phyloP scores from a whole-genome alignment of 1,140 invertebrate genomes.

The Microplitis demolitor region DNA sequence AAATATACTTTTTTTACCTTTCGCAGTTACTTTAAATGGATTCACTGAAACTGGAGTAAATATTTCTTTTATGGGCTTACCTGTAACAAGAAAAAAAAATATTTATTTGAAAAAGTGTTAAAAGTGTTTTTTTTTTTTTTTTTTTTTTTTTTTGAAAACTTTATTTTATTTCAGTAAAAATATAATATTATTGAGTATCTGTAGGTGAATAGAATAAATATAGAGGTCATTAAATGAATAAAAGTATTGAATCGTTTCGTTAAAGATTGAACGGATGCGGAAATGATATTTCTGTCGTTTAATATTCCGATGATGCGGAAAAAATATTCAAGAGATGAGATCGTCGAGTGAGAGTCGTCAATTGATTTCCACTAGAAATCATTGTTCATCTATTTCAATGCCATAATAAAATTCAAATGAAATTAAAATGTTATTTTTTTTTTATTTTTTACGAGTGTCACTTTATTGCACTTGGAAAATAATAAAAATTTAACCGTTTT shows the following conservation, averaged over 20 bases:
- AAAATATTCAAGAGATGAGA: slow-evolving; percentile 27
- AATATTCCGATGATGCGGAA: slow-evolving; percentile 40
- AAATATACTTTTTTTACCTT: no score
- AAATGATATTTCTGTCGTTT: slow-evolving; percentile 37
- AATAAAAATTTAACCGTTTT: no score
- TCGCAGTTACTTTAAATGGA: no score
- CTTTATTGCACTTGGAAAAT: no score
- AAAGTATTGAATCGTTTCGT: neutral
- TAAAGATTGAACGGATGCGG: slow-evolving; percentile 26
- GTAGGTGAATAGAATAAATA: neutral
- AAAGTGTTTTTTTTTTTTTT: neutral
- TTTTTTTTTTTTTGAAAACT: neutral
- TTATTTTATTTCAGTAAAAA: neutral
- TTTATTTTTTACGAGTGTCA: no score
- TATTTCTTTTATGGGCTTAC: slow-evolving; percentile 6
- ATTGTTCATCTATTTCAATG: slow-evolving; percentile 3
- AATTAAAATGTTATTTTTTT: no score
- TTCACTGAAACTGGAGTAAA: neutral
- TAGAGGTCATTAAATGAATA: neutral
- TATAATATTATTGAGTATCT: neutral
- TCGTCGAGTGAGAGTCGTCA: neutral
- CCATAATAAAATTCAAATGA: slow-evolving; percentile 17
- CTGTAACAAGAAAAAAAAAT: slow-evolving; percentile 25
- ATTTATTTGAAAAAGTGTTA: neutral
- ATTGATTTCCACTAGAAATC: neutral